A percentile compares a stretch with the other conserved stretches of the same genome.
These are phyloP conservation scores for Notiomystis cincta DNA, from an alignment of 2,113 vertebrate genomes.

Conservation along the genomic window DNA sequence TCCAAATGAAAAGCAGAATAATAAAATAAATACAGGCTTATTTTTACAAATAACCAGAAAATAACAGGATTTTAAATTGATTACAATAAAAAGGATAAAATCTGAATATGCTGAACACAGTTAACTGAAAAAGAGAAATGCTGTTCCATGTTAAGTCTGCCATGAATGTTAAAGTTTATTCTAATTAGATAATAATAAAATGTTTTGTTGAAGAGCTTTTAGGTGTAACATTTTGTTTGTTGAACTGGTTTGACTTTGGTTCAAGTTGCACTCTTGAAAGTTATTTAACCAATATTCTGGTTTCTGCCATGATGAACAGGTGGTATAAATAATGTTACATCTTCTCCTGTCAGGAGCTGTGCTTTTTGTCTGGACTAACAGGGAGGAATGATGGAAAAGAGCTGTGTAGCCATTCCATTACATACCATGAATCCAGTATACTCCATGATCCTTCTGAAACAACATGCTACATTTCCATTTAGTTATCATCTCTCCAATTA, in stretches of 20 bases:
- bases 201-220: neutral
- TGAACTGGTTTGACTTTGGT: neutral
- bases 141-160: neutral
- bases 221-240: neutral
- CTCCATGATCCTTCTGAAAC: neutral
- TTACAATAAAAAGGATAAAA: neutral
- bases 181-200: neutral
- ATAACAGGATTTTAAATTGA: neutral
- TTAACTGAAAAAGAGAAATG: neutral
- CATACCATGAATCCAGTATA: neutral
- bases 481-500: neutral
- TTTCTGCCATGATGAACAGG: neutral
- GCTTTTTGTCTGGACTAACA: neutral
- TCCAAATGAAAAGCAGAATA: neutral
- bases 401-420: neutral
- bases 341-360: neutral
- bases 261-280: neutral
- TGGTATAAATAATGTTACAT: neutral
- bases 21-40: neutral
- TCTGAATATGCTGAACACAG: neutral
- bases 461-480: neutral
- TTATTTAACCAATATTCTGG: neutral
- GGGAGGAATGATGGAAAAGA: neutral
- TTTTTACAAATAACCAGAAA: neutral
- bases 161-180: neutral